A percentile compares a stretch with the other conserved stretches of the same genome.
Conservation (phyloP, 2,113 vertebrate genomes). For the Synchiropus splendidus region DNA sequence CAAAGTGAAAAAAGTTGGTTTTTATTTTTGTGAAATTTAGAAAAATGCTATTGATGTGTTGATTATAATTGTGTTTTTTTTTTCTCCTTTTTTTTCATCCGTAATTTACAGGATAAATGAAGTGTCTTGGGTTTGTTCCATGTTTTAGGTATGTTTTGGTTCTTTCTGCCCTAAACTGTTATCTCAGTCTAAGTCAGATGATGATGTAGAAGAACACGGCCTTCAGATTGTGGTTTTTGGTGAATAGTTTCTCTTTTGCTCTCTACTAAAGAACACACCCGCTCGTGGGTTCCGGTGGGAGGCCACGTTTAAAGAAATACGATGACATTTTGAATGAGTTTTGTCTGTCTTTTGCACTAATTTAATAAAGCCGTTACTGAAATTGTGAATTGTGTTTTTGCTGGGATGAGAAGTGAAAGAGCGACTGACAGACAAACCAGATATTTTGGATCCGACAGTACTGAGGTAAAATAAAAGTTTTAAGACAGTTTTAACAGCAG, state of each 20-base stretch:
- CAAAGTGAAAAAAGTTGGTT: slow-evolving; percentile 35
- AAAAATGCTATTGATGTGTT: slow-evolving; percentile 64
- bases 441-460: too few relatives aligned
- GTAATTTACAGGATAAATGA: slow-evolving; percentile 48
- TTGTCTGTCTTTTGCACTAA: slow-evolving; percentile 79
- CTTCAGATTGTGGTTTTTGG: slow-evolving; percentile 47
- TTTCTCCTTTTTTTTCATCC: slow-evolving; percentile 14
- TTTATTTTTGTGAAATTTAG: slow-evolving; percentile 57
- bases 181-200: slow-evolving; percentile 33
- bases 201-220: slow-evolving; percentile 42
- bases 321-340: slow-evolving; percentile 73
- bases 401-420: too few relatives aligned
- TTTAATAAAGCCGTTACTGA: slow-evolving; percentile 79
- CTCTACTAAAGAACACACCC: slow-evolving; percentile 39
- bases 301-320: slow-evolving; percentile 56
- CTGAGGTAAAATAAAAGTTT: too few relatives aligned
- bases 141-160: slow-evolving; percentile 39
- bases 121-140: slow-evolving; percentile 44
- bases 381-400: slow-evolving; percentile 26
- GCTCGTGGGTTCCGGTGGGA: slow-evolving; percentile 42
- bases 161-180: slow-evolving; percentile 20
- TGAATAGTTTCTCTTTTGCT: slow-evolving; percentile 46
- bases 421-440: too few relatives aligned
- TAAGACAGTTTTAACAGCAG: too few relatives aligned
- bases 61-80: slow-evolving; percentile 58